Base-by-base conservation (phyloP, 2,888 invertebrate genomes). In the Parascotia fuliginaria region DNA sequence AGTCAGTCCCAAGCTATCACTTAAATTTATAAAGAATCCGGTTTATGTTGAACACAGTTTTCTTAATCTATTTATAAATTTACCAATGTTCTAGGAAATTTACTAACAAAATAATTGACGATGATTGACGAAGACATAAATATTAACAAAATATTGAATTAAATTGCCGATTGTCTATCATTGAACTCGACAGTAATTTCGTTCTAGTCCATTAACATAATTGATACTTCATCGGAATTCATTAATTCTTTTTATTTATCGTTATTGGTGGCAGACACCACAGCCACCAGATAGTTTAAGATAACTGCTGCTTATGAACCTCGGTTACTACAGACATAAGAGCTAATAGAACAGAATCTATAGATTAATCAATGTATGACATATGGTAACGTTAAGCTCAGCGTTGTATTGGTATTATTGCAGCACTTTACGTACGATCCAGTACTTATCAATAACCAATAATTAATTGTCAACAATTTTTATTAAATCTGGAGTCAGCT, bases 61-160 rank as follows among this genome's bases (percentile, higher is more conserved):
- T 14, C 12, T 11, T 15, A 31, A 36, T 48, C n/a, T 39, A 38
- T 36, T 44, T 31, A 9, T 3, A 14, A 36, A 19, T 32, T 36
- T 43, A 38, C 38, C 22, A 36, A 40, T 47, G 28, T 40, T 49
- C 41, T 9, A 55, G 40, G 14, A 38, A 42, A 28, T 28, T 49
- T 40, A 36, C 24, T 4, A 15, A 19, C 34, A 28, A 41, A 47
- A 40, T 49, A 34, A 43, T 42, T 49, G 24, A 44, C 19, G 14
- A 48, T 27, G 34, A 48, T 42, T 42, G 45, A 41, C 36, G 37
- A 47, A 48, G 38, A 33, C 15, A 19, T 45, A 13, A 49, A 45
- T 46, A 32, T 31, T 44, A 49, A 4, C 12, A 45, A 50, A 58
- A 58, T 49, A 53, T 43, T 48, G 34, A 48, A 37, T 49, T 41